phyloP scores from a whole-genome alignment of 2,113 vertebrate genomes.

The Callochromis pleurospilus region DNA sequence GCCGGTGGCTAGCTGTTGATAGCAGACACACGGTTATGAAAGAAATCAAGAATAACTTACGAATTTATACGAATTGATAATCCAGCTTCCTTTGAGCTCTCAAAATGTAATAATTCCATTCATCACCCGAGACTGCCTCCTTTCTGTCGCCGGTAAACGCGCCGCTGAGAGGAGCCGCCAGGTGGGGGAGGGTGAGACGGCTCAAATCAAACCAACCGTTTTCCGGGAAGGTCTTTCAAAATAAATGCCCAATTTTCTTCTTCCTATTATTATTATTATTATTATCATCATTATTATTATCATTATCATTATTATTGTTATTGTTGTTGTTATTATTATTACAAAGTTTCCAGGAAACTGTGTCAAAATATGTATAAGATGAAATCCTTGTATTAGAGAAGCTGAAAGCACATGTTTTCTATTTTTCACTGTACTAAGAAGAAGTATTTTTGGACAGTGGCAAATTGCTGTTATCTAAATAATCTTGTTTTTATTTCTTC shows the following conservation, averaged over 20 bases:
- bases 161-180: conserved; percentile 10
- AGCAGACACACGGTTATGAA: neutral
- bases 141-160: neutral
- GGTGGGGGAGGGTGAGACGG: conserved; percentile 49
- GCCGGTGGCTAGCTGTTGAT: neutral
- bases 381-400: neutral
- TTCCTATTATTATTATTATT: neutral
- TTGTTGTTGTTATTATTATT: fast-evolving
- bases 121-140: neutral
- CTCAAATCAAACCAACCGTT: neutral
- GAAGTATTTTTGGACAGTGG: neutral
- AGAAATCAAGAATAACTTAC: neutral
- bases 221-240: conserved; percentile 26
- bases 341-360: neutral
- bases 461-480: neutral
- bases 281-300: fast-evolving
- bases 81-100: neutral
- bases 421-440: neutral
- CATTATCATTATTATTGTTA: fast-evolving
- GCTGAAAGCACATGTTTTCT: neutral
- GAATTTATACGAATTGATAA: neutral
- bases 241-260: neutral
- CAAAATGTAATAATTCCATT: conserved; percentile 11
- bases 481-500: neutral
- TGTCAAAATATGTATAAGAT: neutral